A percentile compares a stretch with the other conserved stretches of the same genome.
Evolutionary conservation across 2,797 vertebrate genomes (phyloP).

Genomic region (Pseudotriccus pelzelni): DNA sequence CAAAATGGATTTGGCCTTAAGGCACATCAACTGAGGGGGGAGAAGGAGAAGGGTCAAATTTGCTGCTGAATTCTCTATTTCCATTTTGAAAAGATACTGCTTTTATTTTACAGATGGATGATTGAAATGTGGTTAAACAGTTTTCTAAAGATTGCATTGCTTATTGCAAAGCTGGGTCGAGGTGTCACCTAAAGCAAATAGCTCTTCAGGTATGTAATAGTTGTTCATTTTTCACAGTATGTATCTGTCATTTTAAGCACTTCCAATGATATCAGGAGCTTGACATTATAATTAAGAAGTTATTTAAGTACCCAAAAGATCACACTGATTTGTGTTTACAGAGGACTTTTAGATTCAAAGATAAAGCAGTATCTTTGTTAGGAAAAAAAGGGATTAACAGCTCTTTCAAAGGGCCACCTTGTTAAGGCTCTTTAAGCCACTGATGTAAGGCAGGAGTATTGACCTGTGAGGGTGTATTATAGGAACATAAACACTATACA

Average conservation of each 20-base stretch:
- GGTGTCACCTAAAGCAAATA: background rate
- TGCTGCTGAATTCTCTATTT: background rate
- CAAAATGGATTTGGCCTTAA: background rate
- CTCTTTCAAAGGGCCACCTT: background rate
- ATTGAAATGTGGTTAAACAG: background rate
- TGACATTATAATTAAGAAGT: background rate
- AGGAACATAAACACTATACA: background rate
- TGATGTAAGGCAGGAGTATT: background rate
- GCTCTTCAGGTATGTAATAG: background rate
- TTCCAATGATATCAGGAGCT: background rate
- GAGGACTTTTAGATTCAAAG: background rate
- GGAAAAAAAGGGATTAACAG: background rate
- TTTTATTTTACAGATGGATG: background rate
- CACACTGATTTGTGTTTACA: background rate
- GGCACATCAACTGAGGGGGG: background rate
- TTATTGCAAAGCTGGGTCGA: background rate
- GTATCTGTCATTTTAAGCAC: background rate
- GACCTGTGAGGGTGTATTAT: fast-evolving
- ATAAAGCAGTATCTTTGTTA: background rate
- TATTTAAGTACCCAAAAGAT: background rate
- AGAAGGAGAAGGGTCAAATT: background rate
- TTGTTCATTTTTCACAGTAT: background rate
- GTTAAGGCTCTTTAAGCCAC: background rate
- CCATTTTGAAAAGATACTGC: background rate
- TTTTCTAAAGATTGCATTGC: background rate